phyloP scores from a whole-genome alignment of 2,888 invertebrate genomes.

The Hedychridium roseum region DNA sequence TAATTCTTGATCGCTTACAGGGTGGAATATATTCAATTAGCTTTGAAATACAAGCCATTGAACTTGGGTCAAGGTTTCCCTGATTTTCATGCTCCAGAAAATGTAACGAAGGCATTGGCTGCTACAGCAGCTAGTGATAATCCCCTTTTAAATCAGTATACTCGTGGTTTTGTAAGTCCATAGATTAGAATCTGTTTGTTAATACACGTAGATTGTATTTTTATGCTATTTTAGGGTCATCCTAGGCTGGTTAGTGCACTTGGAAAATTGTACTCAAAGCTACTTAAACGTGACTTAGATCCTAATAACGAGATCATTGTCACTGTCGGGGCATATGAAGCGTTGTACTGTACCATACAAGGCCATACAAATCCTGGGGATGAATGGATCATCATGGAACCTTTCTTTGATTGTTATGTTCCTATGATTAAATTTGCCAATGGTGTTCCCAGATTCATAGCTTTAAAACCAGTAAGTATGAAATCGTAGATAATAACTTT shows the following conservation, averaged over 20 bases:
- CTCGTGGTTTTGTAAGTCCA: slow-evolving; percentile 92
- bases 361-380: slow-evolving; percentile 88
- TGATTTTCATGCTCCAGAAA: slow-evolving; percentile 86
- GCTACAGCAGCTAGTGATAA: slow-evolving; percentile 75
- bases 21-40: slow-evolving; percentile 91
- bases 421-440: slow-evolving; percentile 92
- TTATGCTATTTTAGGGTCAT: slow-evolving; percentile 77
- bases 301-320: slow-evolving; percentile 87
- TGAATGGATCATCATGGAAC: slow-evolving; percentile 97
- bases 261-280: slow-evolving; percentile 82
- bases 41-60: slow-evolving; percentile 83
- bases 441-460: slow-evolving; percentile 86
- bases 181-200: no score
- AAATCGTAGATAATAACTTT: background rate
- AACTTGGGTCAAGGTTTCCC: slow-evolving; percentile 97
- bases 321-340: slow-evolving; percentile 94
- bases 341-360: slow-evolving; percentile 85
- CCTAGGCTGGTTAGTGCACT: slow-evolving; percentile 86
- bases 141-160: slow-evolving; percentile 88
- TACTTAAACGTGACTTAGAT: slow-evolving; percentile 81
- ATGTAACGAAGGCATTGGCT: slow-evolving; percentile 80
- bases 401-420: slow-evolving; percentile 97
- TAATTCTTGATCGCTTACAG: no score
- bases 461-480: slow-evolving; percentile 78
- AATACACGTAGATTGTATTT: background rate